phyloP scores from a whole-genome alignment of 2,888 invertebrate genomes.

The Tuberolachnus salignus region DNA sequence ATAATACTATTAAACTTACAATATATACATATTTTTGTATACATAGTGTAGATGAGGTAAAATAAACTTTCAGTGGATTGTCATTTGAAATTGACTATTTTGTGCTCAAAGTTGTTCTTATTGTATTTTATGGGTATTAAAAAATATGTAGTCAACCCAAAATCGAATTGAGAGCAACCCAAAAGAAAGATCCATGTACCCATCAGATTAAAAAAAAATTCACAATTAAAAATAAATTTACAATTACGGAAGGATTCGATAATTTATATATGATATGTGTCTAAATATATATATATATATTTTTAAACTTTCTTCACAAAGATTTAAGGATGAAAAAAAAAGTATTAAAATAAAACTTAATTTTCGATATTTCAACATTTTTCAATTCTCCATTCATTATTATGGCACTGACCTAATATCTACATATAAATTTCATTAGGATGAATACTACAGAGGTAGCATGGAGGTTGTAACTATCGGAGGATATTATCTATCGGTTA shows the following conservation, averaged over 20 bases:
- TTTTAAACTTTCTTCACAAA: neutral
- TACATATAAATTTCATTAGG: neutral
- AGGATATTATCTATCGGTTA: neutral
- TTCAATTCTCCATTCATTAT: neutral
- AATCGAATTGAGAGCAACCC: constrained; percentile 14
- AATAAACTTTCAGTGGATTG: constrained; percentile 17
- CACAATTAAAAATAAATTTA: constrained; percentile 21
- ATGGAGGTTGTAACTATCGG: neutral
- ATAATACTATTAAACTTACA: constrained; percentile 48
- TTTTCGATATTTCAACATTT: constrained; percentile 11
- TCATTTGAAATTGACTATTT: constrained; percentile 21
- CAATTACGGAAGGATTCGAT: constrained; percentile 41
- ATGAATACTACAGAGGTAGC: constrained; percentile 19
- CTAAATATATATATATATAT: constrained; percentile 21
- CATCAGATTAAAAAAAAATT: constrained; percentile 6
- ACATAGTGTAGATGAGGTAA: constrained; percentile 20
- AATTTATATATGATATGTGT: constrained; percentile 44
- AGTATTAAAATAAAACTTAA: neutral
- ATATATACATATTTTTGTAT: constrained; percentile 50
- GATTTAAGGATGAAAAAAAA: constrained; percentile 4
- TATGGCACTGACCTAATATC: constrained; percentile 46
- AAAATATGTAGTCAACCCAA: constrained; percentile 3
- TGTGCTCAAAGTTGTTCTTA: neutral
- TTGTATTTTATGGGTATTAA: neutral
- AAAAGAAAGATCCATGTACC: constrained; percentile 10